Evolutionary conservation across 2,797 vertebrate genomes (phyloP), one percentile per base, ranked within the genome.

Genomic region (Hirundo rustica): DNA sequence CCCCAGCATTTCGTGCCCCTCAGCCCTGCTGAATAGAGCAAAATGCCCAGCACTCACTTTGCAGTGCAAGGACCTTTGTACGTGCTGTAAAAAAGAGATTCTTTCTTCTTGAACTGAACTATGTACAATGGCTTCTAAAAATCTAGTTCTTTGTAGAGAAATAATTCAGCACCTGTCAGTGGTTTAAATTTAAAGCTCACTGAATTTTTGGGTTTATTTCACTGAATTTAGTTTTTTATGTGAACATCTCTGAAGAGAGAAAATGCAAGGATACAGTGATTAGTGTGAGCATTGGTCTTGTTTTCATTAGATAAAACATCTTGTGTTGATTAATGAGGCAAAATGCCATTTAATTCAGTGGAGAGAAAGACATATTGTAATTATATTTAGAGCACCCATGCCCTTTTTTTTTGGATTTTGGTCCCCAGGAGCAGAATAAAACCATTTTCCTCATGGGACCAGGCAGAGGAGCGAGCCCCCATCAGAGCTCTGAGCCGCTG

Each of bases 1-100:
- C 30, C 38, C 34, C 51, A n/a, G 57, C 12, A 7, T 6, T 10
- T 34, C 1, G 0, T 40, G n/a, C 23, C 22, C 26, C 30, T 51
- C 27, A 9, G 29, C 74, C 61, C 50, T 64, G 1, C 19, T 55
- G 51, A 70, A 38, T 0, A 4, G 77, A 83, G 60, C 44, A 53
- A 71, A 66, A n/a, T 34, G 67, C 36, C 50, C 78, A 58, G 77
- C 47, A 13, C 23, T 11, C 7, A 4, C 23, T 60, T 40, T 2
- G 44, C 71, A 25, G 36, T 17, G 38, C 45, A 61, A 72, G 77
- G 70, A 70, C 17, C 65, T 19, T 27, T 40, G 14, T 79, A 32
- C 0, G 0, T 53, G 40, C 23, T 64, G 15, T 55, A 13, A 44
- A 65, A 61, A 36, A 20, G 27, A 34, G 14, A 3, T 66, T n/a